Evolutionary conservation across 2,113 vertebrate genomes (phyloP).

Genomic region (Carassius auratus): DNA sequence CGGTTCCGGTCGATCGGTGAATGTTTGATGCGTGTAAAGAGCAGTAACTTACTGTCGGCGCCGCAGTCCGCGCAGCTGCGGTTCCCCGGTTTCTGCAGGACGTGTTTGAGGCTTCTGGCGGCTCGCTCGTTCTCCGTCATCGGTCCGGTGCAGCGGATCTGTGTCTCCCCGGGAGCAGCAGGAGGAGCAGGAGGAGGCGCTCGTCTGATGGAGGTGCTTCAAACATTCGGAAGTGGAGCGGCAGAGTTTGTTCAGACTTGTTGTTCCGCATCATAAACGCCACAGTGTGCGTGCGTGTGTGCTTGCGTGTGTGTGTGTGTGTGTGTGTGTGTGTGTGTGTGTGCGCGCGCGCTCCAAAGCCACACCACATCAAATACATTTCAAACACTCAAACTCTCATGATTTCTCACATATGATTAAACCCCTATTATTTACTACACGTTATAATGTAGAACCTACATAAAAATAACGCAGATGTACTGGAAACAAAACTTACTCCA

Average conservation of each 20-base stretch:
- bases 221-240: constrained; percentile 69
- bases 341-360: background rate
- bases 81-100: constrained; percentile 83
- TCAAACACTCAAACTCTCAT: background rate
- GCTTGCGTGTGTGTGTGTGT: background rate
- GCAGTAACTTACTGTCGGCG: constrained; percentile 77
- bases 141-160: constrained; percentile 24
- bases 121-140: constrained; percentile 80
- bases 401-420: too few species aligned
- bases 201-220: background rate
- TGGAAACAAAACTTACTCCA: background rate
- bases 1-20: background rate
- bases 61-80: constrained; percentile 87
- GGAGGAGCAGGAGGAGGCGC: background rate
- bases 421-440: background rate
- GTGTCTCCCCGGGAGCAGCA: background rate
- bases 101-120: constrained; percentile 76
- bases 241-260: constrained; percentile 61
- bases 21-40: background rate
- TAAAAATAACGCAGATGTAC: background rate
- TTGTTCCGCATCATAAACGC: constrained; percentile 64
- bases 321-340: background rate
- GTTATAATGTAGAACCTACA: background rate
- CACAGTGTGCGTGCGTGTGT: background rate
- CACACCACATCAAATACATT: background rate